Base-by-base conservation (phyloP, 2,888 invertebrate species). In the Eupithecia pulchellata region DNA sequence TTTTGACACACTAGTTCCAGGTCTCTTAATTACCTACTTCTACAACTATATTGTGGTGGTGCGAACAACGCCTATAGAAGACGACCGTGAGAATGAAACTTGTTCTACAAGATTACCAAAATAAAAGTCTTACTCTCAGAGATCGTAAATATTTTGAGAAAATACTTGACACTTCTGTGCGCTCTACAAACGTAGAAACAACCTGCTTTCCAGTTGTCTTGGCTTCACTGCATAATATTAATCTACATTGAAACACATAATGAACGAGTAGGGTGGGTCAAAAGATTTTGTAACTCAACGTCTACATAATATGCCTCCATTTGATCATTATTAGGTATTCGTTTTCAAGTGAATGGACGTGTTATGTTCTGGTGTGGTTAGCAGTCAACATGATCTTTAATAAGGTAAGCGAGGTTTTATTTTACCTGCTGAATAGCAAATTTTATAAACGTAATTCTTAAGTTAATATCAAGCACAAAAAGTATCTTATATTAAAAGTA, bases 261-360 rank as follows among this genome's bases (percentile, higher is more conserved):
- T 72, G 65, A 32, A 76, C 76, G 63, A 57, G 80, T 78, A 76
- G 64, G 61, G 57, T 72, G 67, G 47, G 39, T 57, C 69, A 70
- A 78, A 78, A 69, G 63, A 60, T 29, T 76, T 82, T 79, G 76
- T 76, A 80, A 82, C 76, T 68, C 72, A 72, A 75, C 75, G 72
- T 79, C 70, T 25, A 13, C 58, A 57, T 77, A 79, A 75, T 79
- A 71, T 55, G 73, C 71, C 63, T 75, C 64, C 68, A 67, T 72
- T 76, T 78, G 69, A 78, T 72, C 69, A 84, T 86, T 78, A 82
- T 75, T 75, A 73, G 79, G 75, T 78, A 71, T 69, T 76, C 75
- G 68, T 79, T 64, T 68, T 68, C 71, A 14, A 64, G 71, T 13
- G 81, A 73, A 72, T 74, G 78, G 85, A 86, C 86, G 86, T 82